A percentile compares a stretch with the other conserved stretches of the same genome.
These are phyloP conservation scores for Lycophotia porphyrea DNA, from an alignment of 2,888 invertebrate genomes.

Conservation along the genomic window DNA sequence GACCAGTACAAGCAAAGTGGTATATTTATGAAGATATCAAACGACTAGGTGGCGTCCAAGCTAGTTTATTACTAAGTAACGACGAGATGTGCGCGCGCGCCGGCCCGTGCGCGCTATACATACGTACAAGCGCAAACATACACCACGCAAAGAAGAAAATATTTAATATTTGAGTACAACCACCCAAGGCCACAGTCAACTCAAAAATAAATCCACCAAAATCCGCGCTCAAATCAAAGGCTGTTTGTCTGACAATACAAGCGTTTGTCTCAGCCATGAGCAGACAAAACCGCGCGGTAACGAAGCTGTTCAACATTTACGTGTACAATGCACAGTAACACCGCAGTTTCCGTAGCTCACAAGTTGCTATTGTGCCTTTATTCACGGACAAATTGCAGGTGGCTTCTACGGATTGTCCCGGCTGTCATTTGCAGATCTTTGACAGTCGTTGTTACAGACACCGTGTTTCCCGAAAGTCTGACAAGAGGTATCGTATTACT, in stretches of 20 bases:
- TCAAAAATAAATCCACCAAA: slow-evolving; percentile 8
- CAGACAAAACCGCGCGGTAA: slow-evolving; percentile 46
- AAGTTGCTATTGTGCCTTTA: slow-evolving; percentile 55
- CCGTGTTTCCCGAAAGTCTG: neutral
- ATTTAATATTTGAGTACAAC: neutral
- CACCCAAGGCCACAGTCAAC: neutral
- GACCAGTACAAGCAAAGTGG: too few relatives aligned
- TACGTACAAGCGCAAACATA: too few relatives aligned
- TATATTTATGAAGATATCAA: too few relatives aligned
- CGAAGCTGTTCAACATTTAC: slow-evolving; percentile 39
- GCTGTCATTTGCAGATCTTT: neutral
- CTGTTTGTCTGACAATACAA: slow-evolving; percentile 36
- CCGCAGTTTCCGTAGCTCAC: slow-evolving; percentile 47
- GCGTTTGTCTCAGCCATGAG: slow-evolving; percentile 22
- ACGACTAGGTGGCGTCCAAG: too few relatives aligned
- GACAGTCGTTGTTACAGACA: neutral
- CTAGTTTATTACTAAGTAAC: too few relatives aligned
- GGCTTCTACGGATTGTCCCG: neutral
- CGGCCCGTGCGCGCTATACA: too few relatives aligned
- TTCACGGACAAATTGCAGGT: slow-evolving; percentile 51
- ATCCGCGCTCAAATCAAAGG: slow-evolving; percentile 24
- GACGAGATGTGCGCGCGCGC: too few relatives aligned
- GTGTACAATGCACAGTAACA: neutral
- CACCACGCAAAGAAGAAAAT: too few relatives aligned
- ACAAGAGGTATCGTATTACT: neutral